Base-by-base conservation (phyloP, 2,888 invertebrate species). In the Rhopalosiphum nymphaeae region DNA sequence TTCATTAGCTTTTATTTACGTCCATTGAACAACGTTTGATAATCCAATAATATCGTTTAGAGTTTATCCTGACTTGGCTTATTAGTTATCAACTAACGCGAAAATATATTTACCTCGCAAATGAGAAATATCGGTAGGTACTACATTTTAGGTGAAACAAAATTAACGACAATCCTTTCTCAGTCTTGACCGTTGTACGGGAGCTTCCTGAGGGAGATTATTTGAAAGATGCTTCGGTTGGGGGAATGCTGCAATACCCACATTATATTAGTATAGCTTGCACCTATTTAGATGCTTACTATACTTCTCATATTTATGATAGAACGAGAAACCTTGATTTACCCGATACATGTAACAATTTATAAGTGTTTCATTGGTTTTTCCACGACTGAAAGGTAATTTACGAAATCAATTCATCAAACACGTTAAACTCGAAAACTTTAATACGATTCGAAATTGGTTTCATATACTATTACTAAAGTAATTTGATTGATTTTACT, bases 1-100 rank as follows among this genome's bases (percentile, higher is more conserved):
- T 67, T 91, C 91, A 49, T 91, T 91, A 91, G 78, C 36, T 91
- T 91, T 91, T 49, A 91, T 78, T 91, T 36, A 78, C 25, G 91
- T 67, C 90, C 67, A 36, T 67, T 67, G 91, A 49, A 61, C 29
- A 44, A 89, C 89, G 36, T 49, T 46, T n/a, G 78, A 49, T 91
- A 67, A 78, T 91, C 78, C 36, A 49, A 78, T 91, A 90, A 90
- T 67, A 90, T 91, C 78, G 49, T 78, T 78, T 91, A 49, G 10
- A 78, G 91, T 91, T 78, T 36, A 78, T 78, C 49, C 49, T n/a
- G 49, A 78, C 49, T 78, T 42, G 61, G 89, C 89, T 61, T 44
- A 85, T 85, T 85, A 88, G n/a, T n/a, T n/a, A 61, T 46, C 46
- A 29, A 61, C 61, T 44, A 29, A 57, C 89, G 57, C 21, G 29